Evolutionary conservation across 2,797 vertebrate genomes (phyloP), one percentile per base, ranked within the genome.

Genomic region (Melanotaenia pygmaea): DNA sequence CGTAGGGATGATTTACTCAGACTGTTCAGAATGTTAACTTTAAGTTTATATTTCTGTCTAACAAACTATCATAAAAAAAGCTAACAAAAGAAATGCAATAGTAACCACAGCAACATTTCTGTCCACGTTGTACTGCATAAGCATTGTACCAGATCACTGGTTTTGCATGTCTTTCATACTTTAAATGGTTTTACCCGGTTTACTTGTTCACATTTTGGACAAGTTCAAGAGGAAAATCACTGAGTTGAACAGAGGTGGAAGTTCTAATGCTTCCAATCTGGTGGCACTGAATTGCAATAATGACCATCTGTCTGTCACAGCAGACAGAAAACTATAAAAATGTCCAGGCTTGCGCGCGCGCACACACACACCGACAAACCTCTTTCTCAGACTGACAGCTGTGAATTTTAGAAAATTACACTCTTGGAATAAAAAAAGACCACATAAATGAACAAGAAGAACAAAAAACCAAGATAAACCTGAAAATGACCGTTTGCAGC

Each of bases 241-340:
- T 1, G 10, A 13, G 5, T 30, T 61, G 7, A 26, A 37, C 32
- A 22, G 1, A 26, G n/a, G 51, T 4, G 28, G 58, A 53, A 13
- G 70, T 26, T 37, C 14, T 24, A 1, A 7, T 6, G 60, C 9
- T 14, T 72, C 64, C 45, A 26, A 50, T 51, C 53, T 47, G 74
- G 60, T 58, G 20, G 51, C 1, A 4, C 59, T 34, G 67, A 70
- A 3, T 43, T 35, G 61, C 30, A 24, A 47, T 67, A 64, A 75
- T 10, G 40, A 75, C 61, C 74, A 32, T 76, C 70, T 60, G 69
- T 14, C 63, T 0, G 6, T 63, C 69, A 30, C 28, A 7, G 24
- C 26, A 5, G 34, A 3, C 22, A 32, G 24, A 35, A 24, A 64
- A 4, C 53, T 28, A 45, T 61, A n/a, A 70, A 12, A 0, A 8